Evolutionary conservation across 2,113 vertebrate genomes (phyloP).

Genomic region (Furnarius figulus): DNA sequence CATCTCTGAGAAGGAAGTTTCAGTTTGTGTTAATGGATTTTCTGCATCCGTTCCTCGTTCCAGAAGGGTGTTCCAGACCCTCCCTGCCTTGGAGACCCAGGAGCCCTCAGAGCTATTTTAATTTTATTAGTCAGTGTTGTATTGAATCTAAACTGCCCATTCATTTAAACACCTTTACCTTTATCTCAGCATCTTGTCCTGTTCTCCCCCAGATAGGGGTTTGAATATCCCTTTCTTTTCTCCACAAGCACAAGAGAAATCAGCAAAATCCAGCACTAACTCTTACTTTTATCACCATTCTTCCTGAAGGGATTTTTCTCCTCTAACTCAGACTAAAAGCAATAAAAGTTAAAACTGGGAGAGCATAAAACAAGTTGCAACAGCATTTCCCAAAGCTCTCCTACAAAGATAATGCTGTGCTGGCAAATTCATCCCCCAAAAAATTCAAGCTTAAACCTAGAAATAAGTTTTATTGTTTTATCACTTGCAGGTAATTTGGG

Average conservation of each 20-base stretch:
- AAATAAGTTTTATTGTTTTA: not conserved
- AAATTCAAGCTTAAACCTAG: not conserved
- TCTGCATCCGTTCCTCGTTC: not conserved
- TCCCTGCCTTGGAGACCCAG: not conserved
- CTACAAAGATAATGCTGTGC: not conserved
- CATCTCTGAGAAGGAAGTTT: not conserved
- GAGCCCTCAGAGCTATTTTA: not conserved
- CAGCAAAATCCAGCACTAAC: not conserved
- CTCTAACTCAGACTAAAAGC: not conserved
- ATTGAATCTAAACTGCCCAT: not conserved
- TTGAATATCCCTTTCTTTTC: not conserved
- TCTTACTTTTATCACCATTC: not conserved
- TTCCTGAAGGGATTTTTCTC: not conserved
- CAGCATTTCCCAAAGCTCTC: not conserved
- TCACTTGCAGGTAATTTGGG: not conserved
- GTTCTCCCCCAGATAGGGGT: not conserved
- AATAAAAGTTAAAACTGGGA: not conserved
- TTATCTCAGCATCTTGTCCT: not conserved
- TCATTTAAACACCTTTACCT: not conserved
- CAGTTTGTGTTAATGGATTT: not conserved
- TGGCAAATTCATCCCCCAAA: not conserved
- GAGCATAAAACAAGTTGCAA: constrained; percentile 16
- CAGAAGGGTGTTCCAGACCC: not conserved
- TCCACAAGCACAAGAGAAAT: not conserved
- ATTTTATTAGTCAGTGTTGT: not conserved